Evolutionary conservation across 2,888 invertebrate genomes (phyloP), one percentile per base, ranked within the genome.

Genomic region (Drosophila paranaensis): DNA sequence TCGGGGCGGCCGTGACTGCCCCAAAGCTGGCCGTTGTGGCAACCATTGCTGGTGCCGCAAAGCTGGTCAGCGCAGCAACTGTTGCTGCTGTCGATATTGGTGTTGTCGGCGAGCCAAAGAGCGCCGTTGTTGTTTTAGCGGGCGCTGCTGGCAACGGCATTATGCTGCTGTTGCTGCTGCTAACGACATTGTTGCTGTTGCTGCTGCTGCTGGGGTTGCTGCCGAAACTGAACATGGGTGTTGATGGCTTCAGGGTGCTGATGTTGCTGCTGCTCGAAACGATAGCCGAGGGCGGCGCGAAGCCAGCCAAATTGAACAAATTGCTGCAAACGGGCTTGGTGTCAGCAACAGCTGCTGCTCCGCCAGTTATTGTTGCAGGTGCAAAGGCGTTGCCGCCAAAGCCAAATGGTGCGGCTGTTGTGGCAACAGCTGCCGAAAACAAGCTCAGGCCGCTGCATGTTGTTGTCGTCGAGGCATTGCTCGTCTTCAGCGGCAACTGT

Each of bases 221-320:
- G 46, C 62, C 56, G 20, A 63, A 58, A 40, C 2, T 42, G 25
- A 63, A 42, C 11, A 54, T 25, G 2, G 8, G 5, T 20, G 48
- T 9, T 25, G 39, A 1, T 13, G 57, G 25, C n/a, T 30, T 45
- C 9, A 16, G 37, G 43, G 14, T 45, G 50, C 37, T 69, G 70
- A 20, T 54, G 43, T 9, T 61, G 45, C 9, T 46, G 64, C 20
- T 55, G 37, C 20, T 50, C 43, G 43, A 57, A n/a, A 81, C 77
- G 13, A 50, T 13, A 50, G 66, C 50, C 11, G 74, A 50, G 9
- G 43, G 37, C 13, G 37, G 62, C 30, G 45, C 16, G 30, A 56
- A 37, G 20, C 27, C n/a, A 20, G 63, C 74, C 51, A 79, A 82
- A 33, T 16, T 64, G 8, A 79, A 79, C 42, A 61, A n/a, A 13